Evolutionary conservation across 2,888 invertebrate genomes (phyloP), one percentile per base, ranked within the genome.

Genomic region (Acleris sparsana): DNA sequence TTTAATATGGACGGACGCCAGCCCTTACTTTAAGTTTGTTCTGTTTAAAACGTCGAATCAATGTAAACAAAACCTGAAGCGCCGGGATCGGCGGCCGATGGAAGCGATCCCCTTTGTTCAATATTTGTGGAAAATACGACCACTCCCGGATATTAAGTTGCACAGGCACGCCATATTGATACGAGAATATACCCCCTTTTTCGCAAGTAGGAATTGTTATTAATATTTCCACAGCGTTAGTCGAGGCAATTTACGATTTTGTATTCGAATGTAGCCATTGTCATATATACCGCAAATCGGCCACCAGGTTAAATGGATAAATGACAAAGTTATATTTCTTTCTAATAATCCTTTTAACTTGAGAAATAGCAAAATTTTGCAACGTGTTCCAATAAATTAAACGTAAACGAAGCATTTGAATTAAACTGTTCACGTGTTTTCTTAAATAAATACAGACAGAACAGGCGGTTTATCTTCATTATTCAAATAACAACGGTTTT

Each of bases 91-190:
- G 25, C 43, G 43, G 63, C 53, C 58, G 59, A 25, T 58, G 44
- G 57, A 52, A 48, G 33, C 25, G 64, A 29, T 22, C 62, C 58
- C 57, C 58, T 59, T 55, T 49, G 64, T 59, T 67, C 63, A 67
- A 67, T 67, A 67, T 67, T 65, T 61, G 60, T 51, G 60, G 51
- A 61, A 65, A 63, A 51, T 63, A 55, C 55, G 51, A 63, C 67
- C 67, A 52, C 67, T 67, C 67, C 63, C 44, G 33, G 33, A 48
- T 63, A 67, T 67, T 55, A 52, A 16, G 67, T 67, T 67, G 46
- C 67, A 63, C 51, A 60, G 65, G 65, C 65, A 60, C 55, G 63
- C 52, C 59, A 59, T 53, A 17, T 44, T 53, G 52, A 55, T 52
- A 63, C 63, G 56, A 61, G 20, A 5, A 43, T 55, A 20, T 53